These are phyloP conservation scores for Cariama cristata DNA, from an alignment of 2,113 vertebrate species.

Conservation along the genomic window DNA sequence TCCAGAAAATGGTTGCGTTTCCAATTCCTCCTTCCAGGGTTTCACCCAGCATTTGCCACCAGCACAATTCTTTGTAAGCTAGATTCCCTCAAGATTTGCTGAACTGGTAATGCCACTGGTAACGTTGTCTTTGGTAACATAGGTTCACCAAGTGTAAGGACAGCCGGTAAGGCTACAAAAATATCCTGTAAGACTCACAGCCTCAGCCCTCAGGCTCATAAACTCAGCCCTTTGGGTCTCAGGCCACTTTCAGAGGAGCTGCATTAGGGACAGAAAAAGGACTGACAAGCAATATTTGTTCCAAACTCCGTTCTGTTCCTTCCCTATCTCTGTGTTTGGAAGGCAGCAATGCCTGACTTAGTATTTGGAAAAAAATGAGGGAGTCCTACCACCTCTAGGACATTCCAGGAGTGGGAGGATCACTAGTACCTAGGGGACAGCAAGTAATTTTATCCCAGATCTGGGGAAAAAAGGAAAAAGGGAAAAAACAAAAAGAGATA, in stretches of 20 bases:
- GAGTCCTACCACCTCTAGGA: neutral
- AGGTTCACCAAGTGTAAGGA: neutral
- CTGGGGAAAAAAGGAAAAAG: neutral
- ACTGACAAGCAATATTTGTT: neutral
- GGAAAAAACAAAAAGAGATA: accelerated
- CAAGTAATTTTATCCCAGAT: neutral
- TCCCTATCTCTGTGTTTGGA: neutral
- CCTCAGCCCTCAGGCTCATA: neutral
- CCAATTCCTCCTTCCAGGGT: neutral
- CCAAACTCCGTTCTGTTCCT: neutral
- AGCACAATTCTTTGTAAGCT: neutral
- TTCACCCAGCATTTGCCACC: neutral
- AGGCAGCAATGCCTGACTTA: neutral
- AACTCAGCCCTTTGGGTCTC: neutral
- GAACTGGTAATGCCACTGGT: neutral
- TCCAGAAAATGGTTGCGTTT: neutral
- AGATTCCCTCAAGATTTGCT: neutral
- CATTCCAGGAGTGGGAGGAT: neutral
- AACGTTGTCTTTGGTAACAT: neutral
- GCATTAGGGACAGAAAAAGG: neutral
- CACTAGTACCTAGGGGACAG: neutral
- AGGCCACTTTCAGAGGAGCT: neutral
- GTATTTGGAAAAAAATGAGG: neutral
- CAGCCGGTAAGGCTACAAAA: neutral
- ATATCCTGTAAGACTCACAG: neutral